phyloP scores from a whole-genome alignment of 2,888 invertebrate species.

The Macaria notata region DNA sequence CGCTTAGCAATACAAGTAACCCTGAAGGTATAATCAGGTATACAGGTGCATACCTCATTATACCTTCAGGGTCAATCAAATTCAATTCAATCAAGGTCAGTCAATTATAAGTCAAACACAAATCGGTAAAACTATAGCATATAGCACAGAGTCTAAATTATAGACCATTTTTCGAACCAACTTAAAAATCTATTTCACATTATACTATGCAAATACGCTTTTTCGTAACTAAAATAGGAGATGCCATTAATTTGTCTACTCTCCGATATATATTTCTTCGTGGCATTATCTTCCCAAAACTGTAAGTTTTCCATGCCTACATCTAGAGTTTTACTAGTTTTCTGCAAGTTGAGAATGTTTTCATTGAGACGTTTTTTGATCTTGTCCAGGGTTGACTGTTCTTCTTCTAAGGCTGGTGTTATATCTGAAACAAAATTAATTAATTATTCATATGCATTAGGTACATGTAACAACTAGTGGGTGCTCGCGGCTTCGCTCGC shows the following conservation, averaged over 20 bases:
- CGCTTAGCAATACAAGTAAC: too few species aligned
- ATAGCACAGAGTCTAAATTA: too few species aligned
- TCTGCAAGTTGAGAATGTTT: constrained; percentile 53
- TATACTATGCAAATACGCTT: not conserved
- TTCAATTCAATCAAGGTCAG: too few species aligned
- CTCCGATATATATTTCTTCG: constrained; percentile 52
- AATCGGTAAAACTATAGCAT: too few species aligned
- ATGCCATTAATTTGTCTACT: constrained; percentile 55
- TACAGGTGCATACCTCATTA: too few species aligned
- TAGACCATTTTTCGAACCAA: too few species aligned
- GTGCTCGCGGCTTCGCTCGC: too few species aligned
- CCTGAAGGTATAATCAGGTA: too few species aligned
- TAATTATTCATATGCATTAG: too few species aligned
- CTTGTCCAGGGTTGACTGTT: constrained; percentile 51
- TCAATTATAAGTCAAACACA: too few species aligned
- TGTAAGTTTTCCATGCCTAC: constrained; percentile 52
- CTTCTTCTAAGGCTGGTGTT: constrained; percentile 45
- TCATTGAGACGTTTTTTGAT: constrained; percentile 63
- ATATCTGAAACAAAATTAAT: constrained; percentile 51
- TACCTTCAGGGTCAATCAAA: too few species aligned
- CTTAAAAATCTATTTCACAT: not conserved
- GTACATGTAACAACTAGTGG: too few species aligned
- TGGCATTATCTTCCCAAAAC: constrained; percentile 54
- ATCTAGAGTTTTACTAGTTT: constrained; percentile 51
- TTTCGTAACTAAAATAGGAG: constrained; percentile 37